Evolutionary conservation across 2,888 invertebrate species (phyloP).

Genomic region (Drosophila acutilabella): DNA sequence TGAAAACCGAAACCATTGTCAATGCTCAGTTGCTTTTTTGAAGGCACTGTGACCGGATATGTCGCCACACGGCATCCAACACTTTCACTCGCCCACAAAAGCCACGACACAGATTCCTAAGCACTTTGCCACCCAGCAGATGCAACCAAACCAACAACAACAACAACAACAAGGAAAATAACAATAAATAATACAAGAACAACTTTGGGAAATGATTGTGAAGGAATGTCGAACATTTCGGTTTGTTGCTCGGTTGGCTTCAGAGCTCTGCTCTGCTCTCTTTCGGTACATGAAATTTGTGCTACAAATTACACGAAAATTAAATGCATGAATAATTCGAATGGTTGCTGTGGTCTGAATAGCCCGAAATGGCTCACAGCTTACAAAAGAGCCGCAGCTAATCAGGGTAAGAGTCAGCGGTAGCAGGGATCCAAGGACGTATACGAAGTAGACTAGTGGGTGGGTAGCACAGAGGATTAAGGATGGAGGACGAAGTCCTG

Average conservation of each 20-base stretch:
- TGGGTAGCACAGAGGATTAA: background rate
- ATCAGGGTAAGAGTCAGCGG: slow-evolving; percentile 47
- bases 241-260: slow-evolving; percentile 66
- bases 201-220: slow-evolving; percentile 57
- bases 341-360: slow-evolving; percentile 79
- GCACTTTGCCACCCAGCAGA: slow-evolving; percentile 39
- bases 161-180: slow-evolving; percentile 29
- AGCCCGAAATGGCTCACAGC: slow-evolving; percentile 50
- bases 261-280: slow-evolving; percentile 25
- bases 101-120: slow-evolving; percentile 55
- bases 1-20: slow-evolving; percentile 32
- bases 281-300: slow-evolving; percentile 68
- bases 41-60: slow-evolving; percentile 31
- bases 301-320: slow-evolving; percentile 79
- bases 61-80: slow-evolving; percentile 33
- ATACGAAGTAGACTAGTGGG: background rate
- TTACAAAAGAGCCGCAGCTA: slow-evolving; percentile 45
- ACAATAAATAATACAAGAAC: slow-evolving; percentile 13
- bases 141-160: slow-evolving; percentile 13
- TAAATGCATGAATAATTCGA: slow-evolving; percentile 80
- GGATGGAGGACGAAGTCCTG: slow-evolving; percentile 36
- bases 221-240: slow-evolving; percentile 69
- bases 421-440: background rate
- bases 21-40: slow-evolving; percentile 30
- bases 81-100: slow-evolving; percentile 69